phyloP scores from a whole-genome alignment of 2,888 invertebrate genomes.

The Cybosia mesomella region DNA sequence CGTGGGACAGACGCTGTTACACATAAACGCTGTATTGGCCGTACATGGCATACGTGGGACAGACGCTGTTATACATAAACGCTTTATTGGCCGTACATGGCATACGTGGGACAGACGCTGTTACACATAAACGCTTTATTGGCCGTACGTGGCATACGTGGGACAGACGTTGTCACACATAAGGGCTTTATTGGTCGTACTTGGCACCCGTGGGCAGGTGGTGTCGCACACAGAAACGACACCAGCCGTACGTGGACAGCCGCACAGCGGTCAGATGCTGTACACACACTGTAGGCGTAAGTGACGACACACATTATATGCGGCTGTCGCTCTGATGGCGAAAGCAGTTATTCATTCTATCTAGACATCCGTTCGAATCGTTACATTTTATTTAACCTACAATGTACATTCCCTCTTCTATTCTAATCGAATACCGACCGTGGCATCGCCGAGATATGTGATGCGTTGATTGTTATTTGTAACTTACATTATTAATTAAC shows the following conservation, averaged over 20 bases:
- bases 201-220: no score
- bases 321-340: conserved; percentile 5
- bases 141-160: background rate
- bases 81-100: background rate
- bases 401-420: conserved; percentile 56
- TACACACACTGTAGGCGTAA: background rate
- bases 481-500: conserved; percentile 57
- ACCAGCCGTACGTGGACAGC: background rate
- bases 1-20: background rate
- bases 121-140: background rate
- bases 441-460: conserved; percentile 70
- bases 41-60: background rate
- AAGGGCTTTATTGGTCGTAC: background rate
- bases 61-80: background rate
- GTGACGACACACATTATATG: background rate
- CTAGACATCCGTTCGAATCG: conserved; percentile 43
- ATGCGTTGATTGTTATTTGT: conserved; percentile 57
- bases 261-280: background rate
- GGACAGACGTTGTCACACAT: background rate
- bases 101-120: background rate
- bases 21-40: background rate
- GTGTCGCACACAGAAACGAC: background rate
- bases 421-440: conserved; percentile 62
- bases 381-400: conserved; percentile 47
- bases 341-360: conserved; percentile 42